These are phyloP conservation scores for Macrobrachium nipponense DNA, from an alignment of 1,140 invertebrate species.

Conservation along the genomic window DNA sequence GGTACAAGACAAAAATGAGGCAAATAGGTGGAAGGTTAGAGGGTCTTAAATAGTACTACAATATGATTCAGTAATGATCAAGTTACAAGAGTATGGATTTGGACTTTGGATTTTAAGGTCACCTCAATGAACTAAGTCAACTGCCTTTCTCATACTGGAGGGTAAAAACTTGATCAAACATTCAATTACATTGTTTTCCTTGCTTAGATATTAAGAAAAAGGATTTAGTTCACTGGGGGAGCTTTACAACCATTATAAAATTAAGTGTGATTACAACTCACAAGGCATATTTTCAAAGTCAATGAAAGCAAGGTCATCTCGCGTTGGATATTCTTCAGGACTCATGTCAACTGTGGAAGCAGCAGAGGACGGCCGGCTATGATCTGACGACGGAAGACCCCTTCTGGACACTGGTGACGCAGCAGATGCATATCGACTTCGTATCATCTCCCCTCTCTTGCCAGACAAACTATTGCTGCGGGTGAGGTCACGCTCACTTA, in stretches of 20 bases:
- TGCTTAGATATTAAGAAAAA: neutral
- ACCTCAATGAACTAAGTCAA: too few relatives aligned
- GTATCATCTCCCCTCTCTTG: slow-evolving; percentile 49
- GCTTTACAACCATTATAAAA: too few relatives aligned
- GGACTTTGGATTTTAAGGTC: too few relatives aligned
- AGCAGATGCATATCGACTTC: slow-evolving; percentile 47
- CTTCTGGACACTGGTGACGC: slow-evolving; percentile 31
- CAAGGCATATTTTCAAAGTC: slow-evolving; percentile 62
- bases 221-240: too few relatives aligned
- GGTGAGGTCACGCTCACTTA: slow-evolving; percentile 71
- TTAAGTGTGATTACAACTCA: slow-evolving; percentile 23
- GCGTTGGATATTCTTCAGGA: slow-evolving; percentile 59
- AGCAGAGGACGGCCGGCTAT: slow-evolving; percentile 63
- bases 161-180: neutral
- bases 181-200: too few relatives aligned
- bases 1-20: too few relatives aligned
- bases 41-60: too few relatives aligned
- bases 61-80: too few relatives aligned
- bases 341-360: slow-evolving; percentile 63
- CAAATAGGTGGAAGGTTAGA: too few relatives aligned
- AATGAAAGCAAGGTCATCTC: slow-evolving; percentile 40
- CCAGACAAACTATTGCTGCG: slow-evolving; percentile 54
- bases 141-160: too few relatives aligned
- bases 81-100: too few relatives aligned
- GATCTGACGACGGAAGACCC: slow-evolving; percentile 45